Base-by-base conservation (phyloP, 2,113 vertebrate genomes). In the Melanerpes formicivorus region DNA sequence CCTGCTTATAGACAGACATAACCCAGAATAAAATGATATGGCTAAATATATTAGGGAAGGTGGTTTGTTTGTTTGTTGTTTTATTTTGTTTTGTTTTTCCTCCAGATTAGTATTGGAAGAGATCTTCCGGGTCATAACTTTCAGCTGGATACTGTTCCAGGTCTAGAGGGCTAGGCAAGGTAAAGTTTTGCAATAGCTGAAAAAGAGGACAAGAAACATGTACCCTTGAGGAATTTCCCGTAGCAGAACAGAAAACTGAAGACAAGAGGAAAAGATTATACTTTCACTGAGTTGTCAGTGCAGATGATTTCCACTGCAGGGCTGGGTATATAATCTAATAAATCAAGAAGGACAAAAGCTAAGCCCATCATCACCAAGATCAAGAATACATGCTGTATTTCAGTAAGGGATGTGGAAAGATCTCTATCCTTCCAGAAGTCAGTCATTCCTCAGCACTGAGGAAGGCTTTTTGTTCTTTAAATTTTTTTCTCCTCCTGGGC, bases 111-210 rank as follows among this genome's bases (percentile, higher is more conserved):
- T 22, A 23, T 37, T 54, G 19, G 62, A 81, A 78, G 13, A 42
- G 29, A 58, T 84, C 62, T 78, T 54, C 32, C 22, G 29, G 48
- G 15, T 71, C 25, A 14, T 50, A 71, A 46, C 5, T 16, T 64
- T 69, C 58, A 62, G 15, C 15, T 25, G 62, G 42, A 4, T 6
- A 3, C 8, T 81, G 8, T 48, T 72, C 32, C 0, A 0, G 16
- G 11, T n/a, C n/a, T 78, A 40, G n/a, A 71, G 18, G 15, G 6
- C 12, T 66, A 11, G n/a, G 22, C 83, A 76, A 54, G 34, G 55
- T 18, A 22, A 75, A 65, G 59, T 73, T 78, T 48, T 84, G 37
- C 30, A 34, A 9, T 17, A 67, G 21, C 16, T 72, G 62, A 23
- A 63, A 80, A 74, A 66, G 34, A 71, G 18, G 37, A 32, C 3